These are phyloP conservation scores for Microplitis mediator DNA, from an alignment of 1,140 invertebrate species.

Conservation along the genomic window DNA sequence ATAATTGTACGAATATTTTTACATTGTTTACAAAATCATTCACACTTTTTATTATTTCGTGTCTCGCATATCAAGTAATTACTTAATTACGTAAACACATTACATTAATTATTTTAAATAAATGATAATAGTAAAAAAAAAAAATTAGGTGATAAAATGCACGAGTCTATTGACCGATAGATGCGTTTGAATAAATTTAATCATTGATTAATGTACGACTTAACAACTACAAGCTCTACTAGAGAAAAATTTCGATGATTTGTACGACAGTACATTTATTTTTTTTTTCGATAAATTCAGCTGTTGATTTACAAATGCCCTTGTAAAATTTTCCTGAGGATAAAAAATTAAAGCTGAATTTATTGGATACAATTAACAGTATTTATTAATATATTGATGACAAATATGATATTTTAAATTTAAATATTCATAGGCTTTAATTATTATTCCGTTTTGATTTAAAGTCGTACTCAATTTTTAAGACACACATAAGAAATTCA, in stretches of 20 bases:
- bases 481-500: constrained; percentile 22
- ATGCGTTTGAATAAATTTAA: constrained; percentile 26
- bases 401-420: background rate
- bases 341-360: constrained; percentile 15
- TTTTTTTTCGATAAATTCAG: background rate
- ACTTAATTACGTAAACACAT: too few species aligned
- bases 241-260: background rate
- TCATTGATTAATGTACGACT: constrained; percentile 9
- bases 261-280: background rate
- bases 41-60: background rate
- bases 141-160: constrained; percentile 34
- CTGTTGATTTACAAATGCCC: constrained; percentile 30
- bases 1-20: constrained; percentile 4
- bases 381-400: background rate
- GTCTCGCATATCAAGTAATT: background rate
- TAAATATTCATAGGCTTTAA: background rate
- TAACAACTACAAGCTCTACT: background rate
- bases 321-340: constrained; percentile 27
- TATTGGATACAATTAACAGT: constrained; percentile 5
- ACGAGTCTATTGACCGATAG: constrained; percentile 20
- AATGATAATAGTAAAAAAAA: constrained; percentile 12
- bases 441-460: constrained; percentile 2
- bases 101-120: background rate
- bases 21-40: constrained; percentile 8
- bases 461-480: constrained; percentile 11